These are phyloP conservation scores for Microcaecilia unicolor DNA, from an alignment of 2,797 vertebrate species.

Conservation along the genomic window DNA sequence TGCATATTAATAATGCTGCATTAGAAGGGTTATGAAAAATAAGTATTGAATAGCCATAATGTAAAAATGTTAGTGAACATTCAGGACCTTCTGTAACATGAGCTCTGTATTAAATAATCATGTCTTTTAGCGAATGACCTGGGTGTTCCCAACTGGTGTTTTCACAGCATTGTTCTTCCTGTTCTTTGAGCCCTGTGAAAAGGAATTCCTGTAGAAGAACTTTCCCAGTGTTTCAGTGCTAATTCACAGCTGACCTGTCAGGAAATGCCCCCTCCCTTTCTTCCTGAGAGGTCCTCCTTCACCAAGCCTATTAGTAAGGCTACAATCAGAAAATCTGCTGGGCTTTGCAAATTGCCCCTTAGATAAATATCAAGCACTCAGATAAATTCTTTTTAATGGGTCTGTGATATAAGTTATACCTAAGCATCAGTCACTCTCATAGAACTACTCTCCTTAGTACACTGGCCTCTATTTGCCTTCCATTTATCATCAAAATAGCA, in stretches of 20 bases:
- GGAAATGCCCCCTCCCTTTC: slow-evolving; percentile 29
- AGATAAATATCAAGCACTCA: slow-evolving; percentile 31
- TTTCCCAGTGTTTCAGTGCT: slow-evolving; percentile 35
- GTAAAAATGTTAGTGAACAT: neutral
- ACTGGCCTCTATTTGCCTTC: too few relatives aligned
- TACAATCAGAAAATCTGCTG: slow-evolving; percentile 26
- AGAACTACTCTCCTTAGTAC: too few relatives aligned
- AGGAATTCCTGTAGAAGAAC: slow-evolving; percentile 35
- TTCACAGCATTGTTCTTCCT: slow-evolving; percentile 48
- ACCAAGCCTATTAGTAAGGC: neutral
- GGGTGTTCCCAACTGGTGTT: slow-evolving; percentile 17
- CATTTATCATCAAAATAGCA: too few relatives aligned
- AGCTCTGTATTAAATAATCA: neutral
- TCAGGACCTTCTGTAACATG: slow-evolving; percentile 2
- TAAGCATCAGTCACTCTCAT: slow-evolving; percentile 33
- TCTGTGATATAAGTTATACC: too few relatives aligned
- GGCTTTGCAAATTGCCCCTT: slow-evolving; percentile 24
- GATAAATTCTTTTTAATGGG: slow-evolving; percentile 11
- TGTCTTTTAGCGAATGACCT: slow-evolving; percentile 12
- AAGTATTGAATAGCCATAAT: accelerated
- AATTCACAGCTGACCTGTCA: slow-evolving; percentile 22
- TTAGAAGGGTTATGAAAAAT: too few relatives aligned
- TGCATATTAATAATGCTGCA: too few relatives aligned
- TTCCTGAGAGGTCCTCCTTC: slow-evolving; percentile 24
- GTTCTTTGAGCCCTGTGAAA: slow-evolving; percentile 8